Evolutionary conservation across 2,113 vertebrate genomes (phyloP), one percentile per base, ranked within the genome.

Genomic region (Galbula dea): DNA sequence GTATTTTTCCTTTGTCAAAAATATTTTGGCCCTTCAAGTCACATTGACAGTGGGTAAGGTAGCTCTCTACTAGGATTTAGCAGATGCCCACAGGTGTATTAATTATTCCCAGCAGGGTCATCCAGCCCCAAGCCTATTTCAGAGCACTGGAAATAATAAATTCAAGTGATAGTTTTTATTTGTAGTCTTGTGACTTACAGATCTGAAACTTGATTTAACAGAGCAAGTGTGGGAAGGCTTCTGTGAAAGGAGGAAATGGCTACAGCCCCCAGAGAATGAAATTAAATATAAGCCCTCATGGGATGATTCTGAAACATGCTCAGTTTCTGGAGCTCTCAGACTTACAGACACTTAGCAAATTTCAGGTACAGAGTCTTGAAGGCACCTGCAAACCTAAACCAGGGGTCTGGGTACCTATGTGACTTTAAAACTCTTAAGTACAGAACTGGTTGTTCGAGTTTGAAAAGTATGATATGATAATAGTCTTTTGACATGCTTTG

Each of bases 261-360:
- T 59, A 87, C 43, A 83, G 68, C 22, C 41, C 52, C 52, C 19
- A 49, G 63, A 92, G 67, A 48, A 63, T 27, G 46, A 77, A 84
- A 85, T 34, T 29, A 83, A 89, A 71, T 16, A 39, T 4, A 74
- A 51, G 43, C 68, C 87, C 88, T 94, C 61, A 65, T 0, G 27
- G 76, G 39, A 37, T 23, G 43, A 83, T 78, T 79, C 82, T 95
- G 94, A 88, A 55, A 91, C 67, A 48, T 86, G 93, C 89, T 96
- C 68, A 91, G 93, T 89, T 89, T 91, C 85, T 94, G 75, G 65
- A 86, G 73, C 63, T 92, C 59, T 62, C 80, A 73, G 77, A 65
- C 80, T 79, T 83, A 74, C 68, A 86, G 94, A 85, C 63, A 88
- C 93, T 93, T 55, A 37, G 91, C 94, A 95, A 52, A 89, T 91